Evolutionary conservation across 2,113 vertebrate genomes (phyloP).

Genomic region (Rhabdomys dilectus): DNA sequence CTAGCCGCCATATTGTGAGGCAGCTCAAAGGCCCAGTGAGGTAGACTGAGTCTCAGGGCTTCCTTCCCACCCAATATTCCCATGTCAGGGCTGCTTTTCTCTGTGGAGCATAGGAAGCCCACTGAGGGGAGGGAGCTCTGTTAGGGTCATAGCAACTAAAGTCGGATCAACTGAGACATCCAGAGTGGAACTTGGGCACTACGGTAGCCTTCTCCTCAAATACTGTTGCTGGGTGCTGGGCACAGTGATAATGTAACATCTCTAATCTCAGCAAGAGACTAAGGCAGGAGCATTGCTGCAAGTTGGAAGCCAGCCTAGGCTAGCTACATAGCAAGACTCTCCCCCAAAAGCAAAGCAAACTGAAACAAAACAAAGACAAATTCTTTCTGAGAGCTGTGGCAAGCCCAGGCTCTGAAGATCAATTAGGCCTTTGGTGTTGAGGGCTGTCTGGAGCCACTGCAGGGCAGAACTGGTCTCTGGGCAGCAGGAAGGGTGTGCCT

Average conservation of each 20-base stretch:
- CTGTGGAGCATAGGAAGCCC: background rate
- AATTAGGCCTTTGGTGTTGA: background rate
- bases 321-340: background rate
- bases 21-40: background rate
- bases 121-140: background rate
- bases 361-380: background rate
- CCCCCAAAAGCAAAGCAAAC: background rate
- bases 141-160: background rate
- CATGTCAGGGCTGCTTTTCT: background rate
- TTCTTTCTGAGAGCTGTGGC: background rate
- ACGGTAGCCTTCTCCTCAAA: background rate
- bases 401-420: background rate
- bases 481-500: background rate
- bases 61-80: background rate
- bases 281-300: background rate
- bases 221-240: background rate
- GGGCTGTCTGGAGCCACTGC: background rate
- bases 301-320: background rate
- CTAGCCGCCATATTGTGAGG: background rate
- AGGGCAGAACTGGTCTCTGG: rapidly evolving
- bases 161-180: background rate
- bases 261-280: background rate
- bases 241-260: too few relatives aligned
- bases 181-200: too few relatives aligned
- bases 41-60: background rate